Evolutionary conservation across 2,797 vertebrate species (phyloP).

Genomic region (Luscinia megarhynchos): DNA sequence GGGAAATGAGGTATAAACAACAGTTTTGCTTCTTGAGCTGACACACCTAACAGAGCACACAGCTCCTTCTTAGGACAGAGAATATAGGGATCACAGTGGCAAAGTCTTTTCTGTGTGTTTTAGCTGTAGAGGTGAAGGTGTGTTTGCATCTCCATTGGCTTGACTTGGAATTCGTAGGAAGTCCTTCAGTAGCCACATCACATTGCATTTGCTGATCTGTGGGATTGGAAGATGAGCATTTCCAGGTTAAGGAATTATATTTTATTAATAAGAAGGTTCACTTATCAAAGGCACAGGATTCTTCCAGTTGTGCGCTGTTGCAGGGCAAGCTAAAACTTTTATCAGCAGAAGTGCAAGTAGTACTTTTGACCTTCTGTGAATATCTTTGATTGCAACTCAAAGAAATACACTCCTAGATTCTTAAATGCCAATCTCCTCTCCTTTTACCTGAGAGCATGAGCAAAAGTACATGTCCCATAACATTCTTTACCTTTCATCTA

Average conservation of each 20-base stretch:
- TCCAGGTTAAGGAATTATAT: conserved; percentile 21
- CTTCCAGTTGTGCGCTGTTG: not conserved
- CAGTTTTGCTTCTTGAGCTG: not conserved
- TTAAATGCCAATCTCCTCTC: not conserved
- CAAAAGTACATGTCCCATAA: not conserved
- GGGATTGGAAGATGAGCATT: not conserved
- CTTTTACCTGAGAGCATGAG: not conserved
- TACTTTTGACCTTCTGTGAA: not conserved
- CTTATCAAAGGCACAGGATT: not conserved
- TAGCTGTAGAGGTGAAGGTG: not conserved
- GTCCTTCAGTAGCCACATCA: not conserved
- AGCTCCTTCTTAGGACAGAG: not conserved
- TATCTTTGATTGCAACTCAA: not conserved
- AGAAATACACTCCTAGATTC: not conserved
- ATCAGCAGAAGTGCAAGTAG: not conserved
- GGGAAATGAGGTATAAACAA: not conserved
- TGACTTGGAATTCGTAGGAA: not conserved
- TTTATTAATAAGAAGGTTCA: conserved; percentile 20
- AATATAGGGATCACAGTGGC: not conserved
- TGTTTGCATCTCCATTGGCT: not conserved
- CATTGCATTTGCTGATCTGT: not conserved
- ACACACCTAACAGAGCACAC: not conserved
- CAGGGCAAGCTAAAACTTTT: not conserved
- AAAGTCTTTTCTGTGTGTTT: not conserved
- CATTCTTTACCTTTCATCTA: not conserved